Conservation (phyloP, 2,113 vertebrate genomes). For the Ochotona curzoniae region DNA sequence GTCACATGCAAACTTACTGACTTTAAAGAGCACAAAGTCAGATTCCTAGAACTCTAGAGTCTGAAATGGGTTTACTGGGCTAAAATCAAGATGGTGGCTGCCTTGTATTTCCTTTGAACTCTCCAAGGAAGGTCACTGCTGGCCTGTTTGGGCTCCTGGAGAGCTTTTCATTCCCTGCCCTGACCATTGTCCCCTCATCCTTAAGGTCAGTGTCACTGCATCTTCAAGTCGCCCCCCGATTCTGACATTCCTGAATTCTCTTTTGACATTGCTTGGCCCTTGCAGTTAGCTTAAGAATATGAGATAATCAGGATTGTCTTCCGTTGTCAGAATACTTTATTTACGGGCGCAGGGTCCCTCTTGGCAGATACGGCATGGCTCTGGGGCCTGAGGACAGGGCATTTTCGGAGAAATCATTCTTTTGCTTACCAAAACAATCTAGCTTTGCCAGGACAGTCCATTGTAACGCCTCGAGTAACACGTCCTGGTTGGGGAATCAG, state of each 20-base stretch:
- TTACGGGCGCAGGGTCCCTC: background rate
- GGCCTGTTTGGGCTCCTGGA: background rate
- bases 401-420: background rate
- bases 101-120: background rate
- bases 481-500: background rate
- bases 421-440: background rate
- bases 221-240: background rate
- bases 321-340: too few relatives aligned
- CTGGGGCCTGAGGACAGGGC: background rate
- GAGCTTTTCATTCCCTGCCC: background rate
- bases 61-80: background rate
- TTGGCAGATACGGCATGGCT: background rate
- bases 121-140: background rate
- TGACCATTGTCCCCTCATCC: background rate
- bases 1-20: background rate
- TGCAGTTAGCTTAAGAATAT: background rate
- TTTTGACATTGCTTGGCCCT: background rate
- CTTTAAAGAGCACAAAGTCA: background rate
- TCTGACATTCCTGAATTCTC: background rate
- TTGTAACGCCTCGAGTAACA: too few relatives aligned
- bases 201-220: background rate
- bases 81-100: background rate
- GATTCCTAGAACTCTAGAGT: background rate
- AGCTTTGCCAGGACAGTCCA: too few relatives aligned
- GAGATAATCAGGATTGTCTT: background rate